phyloP scores from a whole-genome alignment of 2,888 invertebrate species.

The Protonemura montana region DNA sequence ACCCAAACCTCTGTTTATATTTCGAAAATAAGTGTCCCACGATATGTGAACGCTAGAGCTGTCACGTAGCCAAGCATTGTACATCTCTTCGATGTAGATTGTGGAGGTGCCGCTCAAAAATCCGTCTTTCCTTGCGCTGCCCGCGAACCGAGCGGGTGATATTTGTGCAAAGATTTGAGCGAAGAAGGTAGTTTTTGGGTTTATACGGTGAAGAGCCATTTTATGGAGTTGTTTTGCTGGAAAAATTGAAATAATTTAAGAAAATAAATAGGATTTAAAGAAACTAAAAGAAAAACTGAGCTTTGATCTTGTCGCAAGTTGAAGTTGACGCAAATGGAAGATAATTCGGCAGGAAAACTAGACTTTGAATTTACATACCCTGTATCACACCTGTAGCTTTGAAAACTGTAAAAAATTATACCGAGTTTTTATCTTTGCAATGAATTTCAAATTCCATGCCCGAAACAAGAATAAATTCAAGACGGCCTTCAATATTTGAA shows the following conservation, averaged over 20 bases:
- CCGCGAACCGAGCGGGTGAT: not conserved
- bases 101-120: constrained; percentile 27
- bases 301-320: too few relatives aligned
- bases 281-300: too few relatives aligned
- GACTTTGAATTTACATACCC: too few relatives aligned
- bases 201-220: not conserved
- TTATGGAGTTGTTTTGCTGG: too few relatives aligned
- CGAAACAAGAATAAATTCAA: not conserved
- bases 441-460: not conserved
- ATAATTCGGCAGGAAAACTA: too few relatives aligned
- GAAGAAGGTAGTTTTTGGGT: not conserved
- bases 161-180: not conserved
- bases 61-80: constrained; percentile 17
- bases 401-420: not conserved
- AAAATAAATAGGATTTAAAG: too few relatives aligned
- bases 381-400: not conserved
- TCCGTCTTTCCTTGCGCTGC: not conserved
- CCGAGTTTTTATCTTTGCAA: not conserved
- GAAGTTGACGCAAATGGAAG: too few relatives aligned
- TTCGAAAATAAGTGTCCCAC: constrained; percentile 23
- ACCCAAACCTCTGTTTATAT: not conserved
- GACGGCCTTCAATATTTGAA: not conserved
- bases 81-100: constrained; percentile 34
- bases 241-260: too few relatives aligned
- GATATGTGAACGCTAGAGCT: constrained; percentile 5